Conservation (phyloP, 2,888 invertebrate genomes). For the Eilema caniola region DNA sequence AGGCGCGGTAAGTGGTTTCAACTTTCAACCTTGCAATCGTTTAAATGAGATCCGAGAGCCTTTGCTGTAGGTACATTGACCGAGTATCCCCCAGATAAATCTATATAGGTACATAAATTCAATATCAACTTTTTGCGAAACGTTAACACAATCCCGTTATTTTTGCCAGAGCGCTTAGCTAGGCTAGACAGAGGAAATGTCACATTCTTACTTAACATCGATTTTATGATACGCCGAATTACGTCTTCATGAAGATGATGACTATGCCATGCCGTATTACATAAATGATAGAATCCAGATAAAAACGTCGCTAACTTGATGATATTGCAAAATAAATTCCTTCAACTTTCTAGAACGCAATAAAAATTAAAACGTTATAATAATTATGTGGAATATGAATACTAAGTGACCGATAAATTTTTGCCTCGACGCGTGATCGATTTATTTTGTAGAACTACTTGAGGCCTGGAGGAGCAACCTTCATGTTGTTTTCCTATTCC, state of each 20-base stretch:
- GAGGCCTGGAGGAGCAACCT: not conserved
- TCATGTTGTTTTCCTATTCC: not conserved
- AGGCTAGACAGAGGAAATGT: not conserved
- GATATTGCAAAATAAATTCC: too few relatives aligned
- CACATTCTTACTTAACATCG: not conserved
- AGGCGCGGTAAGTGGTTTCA: conserved; percentile 46
- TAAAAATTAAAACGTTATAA: too few relatives aligned
- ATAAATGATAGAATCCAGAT: too few relatives aligned
- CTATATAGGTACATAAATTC: conserved; percentile 38
- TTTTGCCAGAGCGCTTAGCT: not conserved
- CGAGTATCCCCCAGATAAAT: conserved; percentile 39
- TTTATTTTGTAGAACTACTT: not conserved
- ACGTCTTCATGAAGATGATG: too few relatives aligned
- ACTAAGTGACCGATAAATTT: too few relatives aligned
- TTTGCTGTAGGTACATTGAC: conserved; percentile 38
- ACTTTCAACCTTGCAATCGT: conserved; percentile 49
- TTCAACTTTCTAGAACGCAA: too few relatives aligned
- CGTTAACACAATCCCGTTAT: not conserved
- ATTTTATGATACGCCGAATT: not conserved
- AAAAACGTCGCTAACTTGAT: too few relatives aligned
- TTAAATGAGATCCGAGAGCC: conserved; percentile 47
- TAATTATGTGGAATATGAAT: too few relatives aligned
- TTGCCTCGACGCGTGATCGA: too few relatives aligned
- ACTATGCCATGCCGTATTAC: too few relatives aligned
- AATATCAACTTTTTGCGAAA: conserved; percentile 10